Base-by-base conservation (phyloP, 2,113 vertebrate species). In the Collichthys lucidus region DNA sequence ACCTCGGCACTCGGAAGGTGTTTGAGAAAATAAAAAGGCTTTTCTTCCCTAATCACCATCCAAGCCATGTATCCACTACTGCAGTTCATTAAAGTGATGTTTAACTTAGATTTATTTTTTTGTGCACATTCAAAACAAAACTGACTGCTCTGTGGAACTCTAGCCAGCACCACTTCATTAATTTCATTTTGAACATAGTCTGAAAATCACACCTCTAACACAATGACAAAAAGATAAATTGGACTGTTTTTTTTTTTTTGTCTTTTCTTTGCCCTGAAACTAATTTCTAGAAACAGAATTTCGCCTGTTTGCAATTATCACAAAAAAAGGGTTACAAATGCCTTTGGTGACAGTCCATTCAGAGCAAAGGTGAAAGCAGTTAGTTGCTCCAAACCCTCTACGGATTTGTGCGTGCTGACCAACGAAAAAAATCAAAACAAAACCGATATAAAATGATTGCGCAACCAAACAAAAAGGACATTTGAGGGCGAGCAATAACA, bases 171-270 rank as follows among this genome's bases (percentile, higher is more conserved):
- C n/a, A 35, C 69, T 56, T 65, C 47, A 82, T 82, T 73, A 19
- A 40, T 64, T 74, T 77, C 2, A 50, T 49, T 71, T 35, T 82
- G 59, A 63, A 49, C 53, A 56, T 17, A 29, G 42, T n/a, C 26
- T 42, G 47, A 68, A 67, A 74, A 64, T 44, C 66, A 44, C 31
- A 62, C 17, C 26, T 63, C 19, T 5, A 67, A 66, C 16, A 49
- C 31, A 75, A 29, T 72, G 63, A 65, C 70, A 77, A 59, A 83
- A 62, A 79, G n/a, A 80, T 16, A 76, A 82, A 84, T 57, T 31
- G 46, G 40, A 52, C 10, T 16, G 7, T 24, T 74, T 7, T 24
- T 31, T 26, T 24, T 74, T 7, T 24, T 24, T n/a, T 47, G 7
- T 47, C 14, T 20, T 63, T 35, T 42, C 2, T 35, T 64, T 78